Evolutionary conservation across 2,888 invertebrate species (phyloP), one percentile per base, ranked within the genome.

Genomic region (Acleris laterana): DNA sequence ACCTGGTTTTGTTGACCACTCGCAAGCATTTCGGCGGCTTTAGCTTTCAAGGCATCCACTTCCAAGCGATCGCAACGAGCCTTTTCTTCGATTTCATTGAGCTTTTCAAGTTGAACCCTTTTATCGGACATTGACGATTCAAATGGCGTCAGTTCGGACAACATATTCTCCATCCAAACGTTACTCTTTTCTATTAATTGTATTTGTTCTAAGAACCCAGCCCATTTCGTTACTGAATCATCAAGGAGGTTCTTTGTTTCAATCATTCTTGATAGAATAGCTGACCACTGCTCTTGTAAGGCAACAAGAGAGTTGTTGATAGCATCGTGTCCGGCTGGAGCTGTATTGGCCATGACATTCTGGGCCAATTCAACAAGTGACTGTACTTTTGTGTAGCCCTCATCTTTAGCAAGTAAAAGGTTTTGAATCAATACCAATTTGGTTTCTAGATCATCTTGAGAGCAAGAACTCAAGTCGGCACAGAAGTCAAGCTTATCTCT

Each of bases 251-350:
- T 95, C 87, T 98, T 98, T 0, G 97, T 97, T 84, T 98, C 98
- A 53, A 97, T 95, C 95, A 99, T 98, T 82, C 96, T 96, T 0
- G 98, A 95, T 3, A 97, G 96, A 57, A 98, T 90, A 7, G 95
- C 94, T 28, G 98, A 98, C 98, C 98, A 98, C 76, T 97, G 96
- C 79, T 97, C 96, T 91, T 99, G 98, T 53, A 99, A 90, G 66
- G 95, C 95, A 1, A 96, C 95, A 6, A 99, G 89, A 3, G 96
- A 95, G 71, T 96, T 95, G 75, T 98, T 98, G 61, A 99, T 98
- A 32, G 95, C 94, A 72, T 96, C 96, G 74, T 99, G 98, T 0
- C 99, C 99, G 44, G 95, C 93, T 1, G 97, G 96, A 0, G 98
- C 97, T 0, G 99, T 98, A 79, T 98, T 98, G 0, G 97, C 97